Conservation (phyloP, 2,113 vertebrate species). For the Pelodiscus sinensis region DNA sequence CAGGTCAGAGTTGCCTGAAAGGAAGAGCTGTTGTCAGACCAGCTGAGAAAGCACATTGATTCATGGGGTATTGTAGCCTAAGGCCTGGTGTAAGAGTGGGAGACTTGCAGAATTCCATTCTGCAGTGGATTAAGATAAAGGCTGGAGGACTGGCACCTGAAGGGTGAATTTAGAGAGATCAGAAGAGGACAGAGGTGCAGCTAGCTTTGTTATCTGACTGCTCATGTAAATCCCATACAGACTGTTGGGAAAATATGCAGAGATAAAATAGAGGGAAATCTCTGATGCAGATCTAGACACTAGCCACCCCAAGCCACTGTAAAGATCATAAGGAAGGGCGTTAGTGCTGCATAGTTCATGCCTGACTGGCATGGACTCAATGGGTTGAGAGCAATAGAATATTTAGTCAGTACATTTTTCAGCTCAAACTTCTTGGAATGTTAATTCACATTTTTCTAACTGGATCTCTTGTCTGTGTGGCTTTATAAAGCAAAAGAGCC, state of each 20-base stretch:
- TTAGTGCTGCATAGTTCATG: background rate
- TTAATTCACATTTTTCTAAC: conserved; percentile 26
- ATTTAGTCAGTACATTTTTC: conserved; percentile 32
- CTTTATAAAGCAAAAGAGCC: conserved; percentile 20
- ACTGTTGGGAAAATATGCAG: background rate
- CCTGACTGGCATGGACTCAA: background rate
- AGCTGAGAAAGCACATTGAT: background rate
- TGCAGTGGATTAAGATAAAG: background rate
- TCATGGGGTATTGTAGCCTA: background rate
- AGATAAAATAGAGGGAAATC: background rate
- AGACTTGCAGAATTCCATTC: background rate
- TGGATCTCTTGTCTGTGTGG: conserved; percentile 10
- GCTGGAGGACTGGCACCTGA: background rate
- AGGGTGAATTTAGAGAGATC: background rate
- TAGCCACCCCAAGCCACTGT: conserved; percentile 1
- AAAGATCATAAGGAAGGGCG: conserved; percentile 1
- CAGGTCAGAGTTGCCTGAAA: background rate
- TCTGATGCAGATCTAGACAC: background rate
- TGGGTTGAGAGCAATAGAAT: background rate
- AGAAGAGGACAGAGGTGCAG: background rate
- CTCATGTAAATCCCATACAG: background rate
- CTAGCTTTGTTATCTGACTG: accelerated
- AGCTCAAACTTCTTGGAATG: conserved; percentile 25
- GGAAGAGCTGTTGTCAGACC: accelerated
- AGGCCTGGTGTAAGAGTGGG: accelerated